Base-by-base conservation (phyloP, 2,888 invertebrate genomes). In the Caenorhabditis afra region DNA sequence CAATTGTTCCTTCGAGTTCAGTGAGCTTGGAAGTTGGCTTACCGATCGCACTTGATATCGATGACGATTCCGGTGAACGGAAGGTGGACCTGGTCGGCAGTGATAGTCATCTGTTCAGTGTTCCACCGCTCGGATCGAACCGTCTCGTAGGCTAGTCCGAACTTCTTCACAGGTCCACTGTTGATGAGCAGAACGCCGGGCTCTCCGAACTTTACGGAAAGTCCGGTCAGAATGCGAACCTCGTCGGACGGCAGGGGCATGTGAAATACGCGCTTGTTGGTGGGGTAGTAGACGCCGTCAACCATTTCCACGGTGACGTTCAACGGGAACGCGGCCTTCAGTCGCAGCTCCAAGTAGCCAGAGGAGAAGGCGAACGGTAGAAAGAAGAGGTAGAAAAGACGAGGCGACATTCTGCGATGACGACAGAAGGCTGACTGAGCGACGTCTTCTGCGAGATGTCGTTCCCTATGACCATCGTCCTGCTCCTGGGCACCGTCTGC, bases 21-120 rank as follows among this genome's bases (percentile, higher is more conserved):
- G 35, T 35, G 18, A 14, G 29, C 14, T n/a, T n/a, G n/a, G n/a
- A 55, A n/a, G n/a, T 2, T 35, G 35, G 37, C 64, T 41, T 7
- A 64, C 64, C 53, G 3, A 29, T 64, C 29, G 41, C 64, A 64
- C 29, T 29, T 16, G 20, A 64, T 44, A 18, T 64, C 64, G 12
- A 64, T 39, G 7, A n/a, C 23, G n/a, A 64, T 41, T 41, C 64
- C 64, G 29, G 53, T 64, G 41, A 64, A 64, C 64, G 64, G 64
- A 4, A 64, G 29, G 8, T 39, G 22, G 1, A 52, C 12, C 16
- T 41, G 5, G 3, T 35, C 29, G 16, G 23, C 11, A 2, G 3
- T 16, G 18, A 52, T 44, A 10, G 12, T 53, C 53, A 53, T 53
- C 7, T 0, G 0, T 23, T 44, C 7, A 0, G 64, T 64, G 44